A percentile compares a stretch with the other conserved stretches of the same genome.
phyloP scores from a whole-genome alignment of 2,797 vertebrate species.

The Galaxias olidus region DNA sequence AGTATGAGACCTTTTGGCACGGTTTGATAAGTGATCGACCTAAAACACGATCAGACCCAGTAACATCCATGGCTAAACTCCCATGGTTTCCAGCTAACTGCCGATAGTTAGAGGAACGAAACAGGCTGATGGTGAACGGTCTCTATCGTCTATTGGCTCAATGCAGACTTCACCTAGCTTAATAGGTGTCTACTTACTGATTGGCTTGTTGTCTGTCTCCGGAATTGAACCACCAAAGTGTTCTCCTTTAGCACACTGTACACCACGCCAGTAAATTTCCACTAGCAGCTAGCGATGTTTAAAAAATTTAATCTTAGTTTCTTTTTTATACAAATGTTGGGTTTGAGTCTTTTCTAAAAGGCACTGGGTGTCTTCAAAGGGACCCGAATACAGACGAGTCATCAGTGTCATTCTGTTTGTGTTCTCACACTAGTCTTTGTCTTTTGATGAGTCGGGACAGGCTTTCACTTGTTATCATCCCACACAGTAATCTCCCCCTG shows the following conservation, averaged over 20 bases:
- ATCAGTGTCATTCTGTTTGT: not conserved
- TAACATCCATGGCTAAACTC: constrained; percentile 24
- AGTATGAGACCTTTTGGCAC: constrained; percentile 44
- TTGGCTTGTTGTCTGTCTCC: constrained; percentile 5
- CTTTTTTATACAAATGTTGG: no score
- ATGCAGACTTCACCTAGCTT: not conserved
- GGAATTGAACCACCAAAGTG: not conserved
- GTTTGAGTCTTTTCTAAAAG: constrained; percentile 14
- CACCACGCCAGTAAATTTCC: not conserved
- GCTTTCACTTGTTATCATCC: constrained; percentile 37
- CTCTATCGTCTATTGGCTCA: not conserved
- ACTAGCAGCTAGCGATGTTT: no score
- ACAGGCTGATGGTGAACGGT: not conserved
- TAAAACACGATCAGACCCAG: constrained; percentile 39
- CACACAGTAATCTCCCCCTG: constrained; percentile 34
- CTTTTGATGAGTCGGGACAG: constrained; percentile 31
- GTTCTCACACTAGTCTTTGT: not conserved
- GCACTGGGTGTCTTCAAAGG: constrained; percentile 35
- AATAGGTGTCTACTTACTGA: not conserved
- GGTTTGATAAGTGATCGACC: constrained; percentile 49
- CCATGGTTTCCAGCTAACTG: constrained; percentile 25
- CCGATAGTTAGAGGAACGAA: constrained; percentile 28
- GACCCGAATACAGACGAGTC: constrained; percentile 28
- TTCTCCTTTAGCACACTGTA: not conserved
- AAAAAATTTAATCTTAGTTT: no score